Evolutionary conservation across 2,113 vertebrate species (phyloP).

Genomic region (Elachura formosa): DNA sequence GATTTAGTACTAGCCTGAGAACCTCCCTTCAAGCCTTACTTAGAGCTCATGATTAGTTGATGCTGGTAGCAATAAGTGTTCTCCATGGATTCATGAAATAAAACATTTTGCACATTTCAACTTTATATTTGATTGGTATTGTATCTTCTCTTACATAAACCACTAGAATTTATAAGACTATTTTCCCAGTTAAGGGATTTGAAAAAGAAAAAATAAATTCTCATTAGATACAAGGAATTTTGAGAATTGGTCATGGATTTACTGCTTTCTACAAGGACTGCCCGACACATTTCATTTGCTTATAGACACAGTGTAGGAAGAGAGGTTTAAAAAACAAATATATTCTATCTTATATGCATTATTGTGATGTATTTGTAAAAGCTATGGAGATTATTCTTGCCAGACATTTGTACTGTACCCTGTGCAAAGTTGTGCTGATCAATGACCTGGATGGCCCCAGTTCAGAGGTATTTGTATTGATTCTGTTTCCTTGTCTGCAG

Average conservation of each 20-base stretch:
- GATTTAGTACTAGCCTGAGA: not conserved
- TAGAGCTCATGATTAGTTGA: not conserved
- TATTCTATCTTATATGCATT: not conserved
- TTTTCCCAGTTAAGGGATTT: not conserved
- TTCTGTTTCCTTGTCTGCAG: not conserved
- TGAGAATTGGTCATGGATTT: not conserved
- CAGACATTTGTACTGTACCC: fast-evolving
- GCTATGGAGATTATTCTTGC: not conserved
- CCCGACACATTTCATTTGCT: not conserved
- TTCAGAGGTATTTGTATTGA: not conserved
- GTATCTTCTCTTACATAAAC: not conserved
- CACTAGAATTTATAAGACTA: not conserved
- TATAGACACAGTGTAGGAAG: not conserved
- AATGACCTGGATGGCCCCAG: fast-evolving
- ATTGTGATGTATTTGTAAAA: not conserved
- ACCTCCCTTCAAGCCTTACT: not conserved
- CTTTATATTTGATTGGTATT: not conserved
- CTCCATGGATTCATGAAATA: not conserved
- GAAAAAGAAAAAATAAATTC: not conserved
- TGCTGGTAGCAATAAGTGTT: not conserved
- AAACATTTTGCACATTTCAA: not conserved
- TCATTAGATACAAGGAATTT: not conserved
- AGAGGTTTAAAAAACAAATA: not conserved
- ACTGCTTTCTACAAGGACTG: not conserved
- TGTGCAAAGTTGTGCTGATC: not conserved